Evolutionary conservation across 1,140 invertebrate genomes (phyloP), one percentile per base, ranked within the genome.

Genomic region (Cyclina sinensis): DNA sequence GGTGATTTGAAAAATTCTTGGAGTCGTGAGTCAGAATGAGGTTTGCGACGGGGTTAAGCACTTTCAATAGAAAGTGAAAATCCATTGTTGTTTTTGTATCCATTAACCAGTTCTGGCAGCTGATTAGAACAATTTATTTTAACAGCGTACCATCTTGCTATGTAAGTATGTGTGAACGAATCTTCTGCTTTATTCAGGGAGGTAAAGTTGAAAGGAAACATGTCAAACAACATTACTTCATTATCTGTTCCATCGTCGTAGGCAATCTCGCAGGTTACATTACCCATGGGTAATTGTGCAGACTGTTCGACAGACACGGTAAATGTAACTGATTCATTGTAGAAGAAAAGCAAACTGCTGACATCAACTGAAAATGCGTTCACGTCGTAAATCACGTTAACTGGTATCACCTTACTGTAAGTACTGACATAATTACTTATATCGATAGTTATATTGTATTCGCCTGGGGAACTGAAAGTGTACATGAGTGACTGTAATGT

Each of bases 401-500:
- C 21, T 9, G 16, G 24, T 14, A 70, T 70, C 11, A 14, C 24
- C 37, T 70, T 16, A 14, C 2, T 70, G 21, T 37, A 70, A 37
- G 35, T 16, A 37, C 65, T 70, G 7, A 70, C 65, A 70, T 70
- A 70, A 39, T 70, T 70, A 18, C 9, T 30, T 18, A 70, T 70
- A 18, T 70, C 65, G 21, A 70, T 21, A 14, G 32, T 35, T 4
- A 70, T 2, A 21, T 35, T 70, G 21, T 39, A 39, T 1, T 14
- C 14, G 0, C 65, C 65, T 11, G 65, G 4, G 21, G 32, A 35
- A 4, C 0, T 37, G 14, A 70, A 35, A 5, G 16, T 70, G 37
- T 70, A 39, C 9, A 5, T 14, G 21, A 70, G 2, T n/a, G 12
- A 12, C 5, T 70, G 12, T 70, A 1, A 18, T 4, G 11, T 16